phyloP scores from a whole-genome alignment of 2,888 invertebrate genomes.

The Eristalis tenax region DNA sequence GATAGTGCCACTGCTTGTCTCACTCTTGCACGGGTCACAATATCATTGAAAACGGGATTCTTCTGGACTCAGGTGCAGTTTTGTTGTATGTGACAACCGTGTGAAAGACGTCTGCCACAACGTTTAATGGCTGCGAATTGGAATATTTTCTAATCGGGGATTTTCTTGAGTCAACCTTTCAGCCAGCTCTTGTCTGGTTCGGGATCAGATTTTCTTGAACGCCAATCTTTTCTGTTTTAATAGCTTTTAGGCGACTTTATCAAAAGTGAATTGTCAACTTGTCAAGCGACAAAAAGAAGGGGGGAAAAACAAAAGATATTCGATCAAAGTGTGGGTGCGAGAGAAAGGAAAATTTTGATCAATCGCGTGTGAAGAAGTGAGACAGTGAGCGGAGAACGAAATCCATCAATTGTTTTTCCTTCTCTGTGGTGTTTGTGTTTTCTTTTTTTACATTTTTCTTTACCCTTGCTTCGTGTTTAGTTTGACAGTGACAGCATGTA shows the following conservation, averaged over 20 bases:
- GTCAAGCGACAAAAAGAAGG: not conserved
- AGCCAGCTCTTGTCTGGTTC: not conserved
- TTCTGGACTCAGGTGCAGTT: constrained; percentile 61
- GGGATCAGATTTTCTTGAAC: not conserved
- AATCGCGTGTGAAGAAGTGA: not conserved
- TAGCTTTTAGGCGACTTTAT: not conserved
- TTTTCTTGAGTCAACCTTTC: not conserved
- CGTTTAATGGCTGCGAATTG: constrained; percentile 5
- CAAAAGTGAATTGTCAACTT: not conserved
- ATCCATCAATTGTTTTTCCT: constrained; percentile 23
- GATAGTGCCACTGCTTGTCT: not conserved
- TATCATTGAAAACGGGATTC: constrained; percentile 57
- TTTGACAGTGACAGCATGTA: constrained; percentile 38
- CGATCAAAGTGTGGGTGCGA: not conserved
- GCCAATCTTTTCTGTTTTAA: not conserved
- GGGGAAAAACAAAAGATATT: not conserved
- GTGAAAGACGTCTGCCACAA: constrained; percentile 13
- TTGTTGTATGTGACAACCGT: constrained; percentile 35
- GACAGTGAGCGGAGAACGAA: not conserved
- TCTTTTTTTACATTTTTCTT: not conserved
- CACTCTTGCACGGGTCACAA: not conserved
- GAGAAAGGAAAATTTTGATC: not conserved
- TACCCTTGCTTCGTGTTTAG: not conserved
- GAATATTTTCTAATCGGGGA: constrained; percentile 14
- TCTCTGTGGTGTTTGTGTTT: constrained; percentile 9